Conservation (phyloP, 2,888 invertebrate species). For the Tenthredo notha region DNA sequence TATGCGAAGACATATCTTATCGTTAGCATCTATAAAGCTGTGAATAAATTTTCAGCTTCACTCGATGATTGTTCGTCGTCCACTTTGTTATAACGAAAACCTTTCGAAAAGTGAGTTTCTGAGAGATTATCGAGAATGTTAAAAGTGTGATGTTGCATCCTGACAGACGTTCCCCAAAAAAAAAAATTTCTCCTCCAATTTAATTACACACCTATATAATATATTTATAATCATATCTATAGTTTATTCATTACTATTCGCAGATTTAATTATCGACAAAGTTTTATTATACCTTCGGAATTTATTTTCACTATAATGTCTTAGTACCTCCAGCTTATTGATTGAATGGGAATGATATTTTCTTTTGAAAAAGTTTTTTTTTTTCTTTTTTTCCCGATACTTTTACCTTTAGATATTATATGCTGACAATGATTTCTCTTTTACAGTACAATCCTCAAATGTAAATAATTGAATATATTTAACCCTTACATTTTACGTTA, state of each 20-base stretch:
- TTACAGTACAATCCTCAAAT: not conserved
- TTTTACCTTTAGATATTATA: not conserved
- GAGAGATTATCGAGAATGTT: constrained; percentile 48
- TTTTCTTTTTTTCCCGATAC: not conserved
- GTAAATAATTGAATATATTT: constrained; percentile 5
- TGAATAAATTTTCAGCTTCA: constrained; percentile 83
- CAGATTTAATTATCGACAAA: not conserved
- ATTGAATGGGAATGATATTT: constrained; percentile 9
- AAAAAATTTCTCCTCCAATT: not conserved
- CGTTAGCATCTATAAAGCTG: constrained; percentile 11
- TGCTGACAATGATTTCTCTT: not conserved
- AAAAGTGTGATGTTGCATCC: constrained; percentile 46
- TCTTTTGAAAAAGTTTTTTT: not conserved
- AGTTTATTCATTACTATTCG: not conserved
- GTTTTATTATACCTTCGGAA: not conserved
- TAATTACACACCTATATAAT: not conserved
- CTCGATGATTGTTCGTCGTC: constrained; percentile 87
- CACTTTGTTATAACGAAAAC: constrained; percentile 83
- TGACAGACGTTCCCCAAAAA: constrained; percentile 25
- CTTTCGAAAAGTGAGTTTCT: constrained; percentile 66
- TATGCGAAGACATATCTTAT: not conserved
- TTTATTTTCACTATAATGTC: not conserved
- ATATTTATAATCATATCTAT: not conserved
- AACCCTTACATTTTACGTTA: not conserved
- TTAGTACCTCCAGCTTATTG: not conserved